Conservation (phyloP, 2,113 vertebrate genomes). For the Miniopterus natalensis region DNA sequence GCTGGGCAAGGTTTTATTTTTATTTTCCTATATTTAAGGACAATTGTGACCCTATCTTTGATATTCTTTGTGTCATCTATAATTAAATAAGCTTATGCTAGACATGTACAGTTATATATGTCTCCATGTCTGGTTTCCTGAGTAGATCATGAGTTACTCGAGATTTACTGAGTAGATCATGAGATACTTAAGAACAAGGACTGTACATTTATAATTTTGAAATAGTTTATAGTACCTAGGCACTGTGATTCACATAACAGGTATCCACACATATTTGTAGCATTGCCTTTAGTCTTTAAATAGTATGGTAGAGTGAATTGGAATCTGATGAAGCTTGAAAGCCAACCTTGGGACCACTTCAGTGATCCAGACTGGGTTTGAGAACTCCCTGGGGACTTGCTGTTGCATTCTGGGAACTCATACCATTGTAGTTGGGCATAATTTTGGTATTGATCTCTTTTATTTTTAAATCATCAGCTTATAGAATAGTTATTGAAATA, state of each 20-base stretch:
- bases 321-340: background rate
- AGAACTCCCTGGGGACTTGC: too few species aligned
- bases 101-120: accelerated
- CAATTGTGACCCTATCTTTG: background rate
- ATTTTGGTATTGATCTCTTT: background rate
- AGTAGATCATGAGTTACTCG: background rate
- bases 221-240: too few species aligned
- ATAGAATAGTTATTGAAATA: background rate
- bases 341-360: background rate
- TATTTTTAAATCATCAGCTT: background rate
- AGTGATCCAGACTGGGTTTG: background rate
- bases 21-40: background rate
- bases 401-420: background rate
- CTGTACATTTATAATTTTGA: background rate
- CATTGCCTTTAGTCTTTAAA: background rate
- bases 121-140: background rate
- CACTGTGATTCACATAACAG: background rate
- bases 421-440: background rate
- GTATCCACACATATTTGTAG: background rate
- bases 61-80: background rate
- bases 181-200: background rate
- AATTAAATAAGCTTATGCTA: background rate
- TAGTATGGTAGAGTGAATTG: accelerated
- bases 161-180: background rate
- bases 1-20: too few species aligned